Conservation (phyloP, 2,888 invertebrate genomes). For the Odontocerum albicorne region DNA sequence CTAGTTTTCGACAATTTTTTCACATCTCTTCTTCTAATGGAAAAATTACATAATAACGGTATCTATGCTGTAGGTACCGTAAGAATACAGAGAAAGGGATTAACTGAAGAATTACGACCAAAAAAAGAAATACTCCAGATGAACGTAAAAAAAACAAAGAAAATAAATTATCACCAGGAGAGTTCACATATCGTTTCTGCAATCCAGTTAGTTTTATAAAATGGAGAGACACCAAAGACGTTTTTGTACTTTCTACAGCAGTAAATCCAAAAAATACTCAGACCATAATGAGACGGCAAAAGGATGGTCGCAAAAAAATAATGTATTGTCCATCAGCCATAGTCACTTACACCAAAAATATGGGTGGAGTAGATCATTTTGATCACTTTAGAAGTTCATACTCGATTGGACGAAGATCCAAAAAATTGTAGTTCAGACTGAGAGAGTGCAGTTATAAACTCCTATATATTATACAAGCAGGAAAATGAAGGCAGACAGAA, state of each 20-base stretch:
- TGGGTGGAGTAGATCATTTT: slow-evolving; percentile 33
- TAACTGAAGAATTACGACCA: slow-evolving; percentile 32
- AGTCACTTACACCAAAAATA: slow-evolving; percentile 33
- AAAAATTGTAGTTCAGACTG: slow-evolving; percentile 30
- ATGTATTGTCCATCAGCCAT: slow-evolving; percentile 35
- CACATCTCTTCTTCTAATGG: slow-evolving; percentile 33
- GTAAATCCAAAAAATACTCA: slow-evolving; percentile 32
- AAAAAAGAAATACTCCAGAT: slow-evolving; percentile 26
- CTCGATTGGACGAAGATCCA: slow-evolving; percentile 32
- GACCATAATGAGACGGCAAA: slow-evolving; percentile 34
- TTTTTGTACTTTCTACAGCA: slow-evolving; percentile 32
- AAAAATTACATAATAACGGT: slow-evolving; percentile 34
- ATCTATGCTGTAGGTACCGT: slow-evolving; percentile 38
- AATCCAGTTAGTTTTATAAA: slow-evolving; percentile 27
- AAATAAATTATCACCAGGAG: slow-evolving; percentile 11
- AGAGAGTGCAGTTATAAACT: slow-evolving; percentile 35
- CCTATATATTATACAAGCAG: slow-evolving; percentile 29
- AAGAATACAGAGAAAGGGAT: slow-evolving; percentile 33
- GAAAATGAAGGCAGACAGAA: slow-evolving; percentile 31
- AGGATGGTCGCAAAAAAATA: slow-evolving; percentile 33
- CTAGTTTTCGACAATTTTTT: slow-evolving; percentile 39
- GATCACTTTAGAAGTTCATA: slow-evolving; percentile 33
- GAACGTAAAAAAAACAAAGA: slow-evolving; percentile 19
- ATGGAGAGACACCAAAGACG: slow-evolving; percentile 31
- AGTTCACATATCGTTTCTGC: slow-evolving; percentile 28